These are phyloP conservation scores for Camponotus fellah DNA, from an alignment of 2,888 invertebrate species.

Conservation along the genomic window DNA sequence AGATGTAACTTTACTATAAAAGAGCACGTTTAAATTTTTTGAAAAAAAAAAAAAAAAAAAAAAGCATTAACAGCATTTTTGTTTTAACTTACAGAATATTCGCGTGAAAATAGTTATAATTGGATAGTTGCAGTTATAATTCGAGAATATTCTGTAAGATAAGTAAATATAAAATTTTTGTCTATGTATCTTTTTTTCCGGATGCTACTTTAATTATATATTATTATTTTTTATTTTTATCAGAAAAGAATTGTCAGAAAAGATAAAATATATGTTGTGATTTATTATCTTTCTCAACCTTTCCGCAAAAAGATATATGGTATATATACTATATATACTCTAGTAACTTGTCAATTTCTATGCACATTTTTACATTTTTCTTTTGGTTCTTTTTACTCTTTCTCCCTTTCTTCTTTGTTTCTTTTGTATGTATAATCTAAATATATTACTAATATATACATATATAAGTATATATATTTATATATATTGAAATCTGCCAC, in stretches of 20 bases:
- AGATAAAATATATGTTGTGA: not conserved
- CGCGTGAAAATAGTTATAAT: not conserved
- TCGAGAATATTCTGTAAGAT: not conserved
- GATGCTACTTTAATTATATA: not conserved
- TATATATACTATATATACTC: constrained; percentile 62
- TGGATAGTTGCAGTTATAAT: not conserved
- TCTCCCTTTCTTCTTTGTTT: not conserved
- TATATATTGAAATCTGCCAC: constrained; percentile 39
- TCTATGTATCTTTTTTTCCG: constrained; percentile 1
- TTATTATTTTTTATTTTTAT: constrained; percentile 49
- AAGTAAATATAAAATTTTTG: not conserved
- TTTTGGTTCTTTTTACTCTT: constrained; percentile 9
- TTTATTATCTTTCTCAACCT: constrained; percentile 49
- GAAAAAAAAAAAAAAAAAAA: not conserved
- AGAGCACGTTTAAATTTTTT: not conserved
- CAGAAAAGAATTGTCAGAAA: constrained; percentile 17
- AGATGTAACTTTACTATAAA: constrained; percentile 11
- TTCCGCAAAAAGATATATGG: constrained; percentile 45
- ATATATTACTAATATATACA: constrained; percentile 31
- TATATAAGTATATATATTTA: constrained; percentile 35
- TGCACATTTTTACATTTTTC: constrained; percentile 32
- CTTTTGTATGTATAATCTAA: constrained; percentile 14
- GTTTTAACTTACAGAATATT: not conserved
- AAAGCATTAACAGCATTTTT: constrained; percentile 3
- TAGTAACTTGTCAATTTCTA: constrained; percentile 68